Evolutionary conservation across 2,797 vertebrate species (phyloP).

Genomic region (Masticophis lateralis): DNA sequence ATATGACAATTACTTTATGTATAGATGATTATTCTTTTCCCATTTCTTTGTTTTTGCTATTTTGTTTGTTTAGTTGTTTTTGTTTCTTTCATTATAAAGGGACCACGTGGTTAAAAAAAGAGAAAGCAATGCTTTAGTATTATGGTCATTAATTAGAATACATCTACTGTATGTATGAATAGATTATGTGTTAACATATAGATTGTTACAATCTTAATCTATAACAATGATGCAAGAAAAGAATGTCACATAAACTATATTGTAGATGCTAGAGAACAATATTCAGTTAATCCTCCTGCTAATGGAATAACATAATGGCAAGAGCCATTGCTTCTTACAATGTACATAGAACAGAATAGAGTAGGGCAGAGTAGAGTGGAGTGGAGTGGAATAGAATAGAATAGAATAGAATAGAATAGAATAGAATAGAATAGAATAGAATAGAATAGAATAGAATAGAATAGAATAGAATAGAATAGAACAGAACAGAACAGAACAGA

Average conservation of each 20-base stretch:
- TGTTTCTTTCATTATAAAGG: background rate
- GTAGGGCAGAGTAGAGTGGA: too few relatives aligned
- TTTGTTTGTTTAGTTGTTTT: background rate
- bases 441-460: too few relatives aligned
- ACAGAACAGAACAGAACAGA: too few relatives aligned
- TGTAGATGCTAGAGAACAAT: background rate
- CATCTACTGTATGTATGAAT: background rate
- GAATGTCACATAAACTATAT: background rate
- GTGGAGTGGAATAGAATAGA: too few relatives aligned
- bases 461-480: too few relatives aligned
- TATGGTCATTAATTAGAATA: background rate
- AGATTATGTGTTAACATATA: background rate
- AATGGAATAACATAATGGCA: background rate
- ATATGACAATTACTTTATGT: background rate
- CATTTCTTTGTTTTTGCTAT: background rate
- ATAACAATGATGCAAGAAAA: background rate
- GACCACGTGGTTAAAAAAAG: background rate
- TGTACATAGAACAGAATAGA: background rate
- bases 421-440: too few relatives aligned
- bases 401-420: too few relatives aligned
- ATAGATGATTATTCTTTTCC: background rate
- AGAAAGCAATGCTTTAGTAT: background rate
- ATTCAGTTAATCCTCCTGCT: background rate
- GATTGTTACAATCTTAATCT: background rate
- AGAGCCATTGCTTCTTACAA: background rate